These are phyloP conservation scores for Artemia sp. DNA, from an alignment of 2,888 invertebrate species.

Conservation along the genomic window DNA sequence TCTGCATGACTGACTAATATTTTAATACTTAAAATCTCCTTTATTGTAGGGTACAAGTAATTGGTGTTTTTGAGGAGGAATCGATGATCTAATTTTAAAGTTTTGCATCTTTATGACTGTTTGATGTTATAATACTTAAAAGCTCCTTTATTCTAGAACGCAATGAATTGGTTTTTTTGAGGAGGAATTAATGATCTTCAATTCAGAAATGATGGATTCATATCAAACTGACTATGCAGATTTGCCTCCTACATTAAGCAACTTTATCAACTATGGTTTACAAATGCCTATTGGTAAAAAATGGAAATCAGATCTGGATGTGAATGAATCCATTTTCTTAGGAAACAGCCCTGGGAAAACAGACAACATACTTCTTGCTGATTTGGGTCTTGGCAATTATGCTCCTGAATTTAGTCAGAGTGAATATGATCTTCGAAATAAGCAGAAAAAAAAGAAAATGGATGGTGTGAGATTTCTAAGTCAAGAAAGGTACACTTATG, in stretches of 20 bases:
- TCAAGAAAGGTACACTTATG: constrained; percentile 17
- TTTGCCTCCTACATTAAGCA: neutral
- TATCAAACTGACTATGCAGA: constrained; percentile 3
- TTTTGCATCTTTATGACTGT: no score
- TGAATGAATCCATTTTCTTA: constrained; percentile 4
- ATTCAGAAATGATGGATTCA: neutral
- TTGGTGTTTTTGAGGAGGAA: no score
- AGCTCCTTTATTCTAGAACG: no score
- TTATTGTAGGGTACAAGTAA: no score
- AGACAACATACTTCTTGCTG: constrained; percentile 21
- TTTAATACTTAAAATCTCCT: no score
- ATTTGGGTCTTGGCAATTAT: constrained; percentile 21
- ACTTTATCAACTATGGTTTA: neutral
- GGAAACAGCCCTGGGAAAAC: constrained; percentile 1
- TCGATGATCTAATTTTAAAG: no score
- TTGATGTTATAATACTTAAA: no score
- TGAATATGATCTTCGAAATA: constrained; percentile 21
- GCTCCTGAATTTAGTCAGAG: constrained; percentile 22
- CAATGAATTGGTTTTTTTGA: no score
- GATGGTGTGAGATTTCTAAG: constrained; percentile 22
- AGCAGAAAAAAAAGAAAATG: constrained; percentile 17
- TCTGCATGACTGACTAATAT: no score
- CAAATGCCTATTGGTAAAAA: neutral
- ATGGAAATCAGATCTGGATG: constrained; percentile 8
- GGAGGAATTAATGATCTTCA: no score